Percentiles rank a stretch among this genome's conserved stretches.
Conservation (phyloP, 2,113 vertebrate species). For the Argyrosomus japonicus region DNA sequence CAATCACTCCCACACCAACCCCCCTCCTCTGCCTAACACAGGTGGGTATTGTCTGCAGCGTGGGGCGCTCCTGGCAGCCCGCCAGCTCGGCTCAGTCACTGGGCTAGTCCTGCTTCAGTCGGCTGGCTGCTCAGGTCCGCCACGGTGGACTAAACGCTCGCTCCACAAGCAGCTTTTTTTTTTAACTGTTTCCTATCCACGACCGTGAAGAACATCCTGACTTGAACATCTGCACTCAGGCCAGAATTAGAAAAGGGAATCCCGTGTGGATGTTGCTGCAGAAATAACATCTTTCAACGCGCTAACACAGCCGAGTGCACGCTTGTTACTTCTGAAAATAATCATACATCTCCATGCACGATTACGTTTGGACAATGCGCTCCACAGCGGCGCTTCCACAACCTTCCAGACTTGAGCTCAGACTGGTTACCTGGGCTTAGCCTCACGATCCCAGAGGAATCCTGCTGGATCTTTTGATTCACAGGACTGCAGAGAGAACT, state of each 20-base stretch:
- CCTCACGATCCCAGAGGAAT: constrained; percentile 9
- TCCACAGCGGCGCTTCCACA: not conserved
- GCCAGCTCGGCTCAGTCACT: constrained; percentile 72
- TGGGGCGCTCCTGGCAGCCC: constrained; percentile 72
- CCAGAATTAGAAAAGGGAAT: constrained; percentile 1
- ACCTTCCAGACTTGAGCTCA: not conserved
- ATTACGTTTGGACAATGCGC: constrained; percentile 1
- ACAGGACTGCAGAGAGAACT: constrained; percentile 17
- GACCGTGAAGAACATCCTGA: not conserved
- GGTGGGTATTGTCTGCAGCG: constrained; percentile 80
- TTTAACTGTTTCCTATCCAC: constrained; percentile 68
- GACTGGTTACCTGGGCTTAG: constrained; percentile 25
- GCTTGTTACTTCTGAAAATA: constrained; percentile 7
- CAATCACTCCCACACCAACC: constrained; percentile 31
- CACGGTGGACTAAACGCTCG: constrained; percentile 51
- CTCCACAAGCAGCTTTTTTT: constrained; percentile 28
- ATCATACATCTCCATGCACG: constrained; percentile 4
- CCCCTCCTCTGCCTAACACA: constrained; percentile 73
- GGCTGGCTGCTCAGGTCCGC: constrained; percentile 60
- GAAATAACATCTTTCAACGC: not conserved
- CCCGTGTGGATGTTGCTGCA: not conserved
- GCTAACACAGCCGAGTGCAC: not conserved
- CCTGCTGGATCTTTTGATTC: constrained; percentile 28
- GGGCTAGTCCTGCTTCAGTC: constrained; percentile 71
- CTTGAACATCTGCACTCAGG: not conserved